Evolutionary conservation across 2,113 vertebrate species (phyloP), one percentile per base, ranked within the genome.

Genomic region (Hippocampus guttulatus): DNA sequence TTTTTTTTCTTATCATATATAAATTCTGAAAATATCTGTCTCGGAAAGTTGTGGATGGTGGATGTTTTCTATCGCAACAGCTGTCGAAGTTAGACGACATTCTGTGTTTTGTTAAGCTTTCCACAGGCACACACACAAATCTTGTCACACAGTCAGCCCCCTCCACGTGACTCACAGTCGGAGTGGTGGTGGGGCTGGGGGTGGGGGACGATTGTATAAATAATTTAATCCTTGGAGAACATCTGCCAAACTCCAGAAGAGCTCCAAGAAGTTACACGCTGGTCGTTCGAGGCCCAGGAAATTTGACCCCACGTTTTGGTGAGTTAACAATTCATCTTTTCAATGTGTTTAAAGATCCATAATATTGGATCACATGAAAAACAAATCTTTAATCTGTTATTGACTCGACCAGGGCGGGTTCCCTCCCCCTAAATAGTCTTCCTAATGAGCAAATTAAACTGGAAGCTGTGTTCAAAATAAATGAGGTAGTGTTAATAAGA

Each of bases 191-290:
- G 33, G 33, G 1, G 33, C 5, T 38, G 33, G 83, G 74, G 60
- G 63, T 61, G 38, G 21, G 40, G 25, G 15, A 33, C 67, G 65
- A 70, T 30, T 76, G 77, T 89, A 90, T 91, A 92, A 91, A 83
- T 73, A 57, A 67, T 41, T 66, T 57, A 55, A 64, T 69, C 62
- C 52, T 8, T 51, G 60, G 23, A 33, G 58, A 8, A 9, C 76
- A 38, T 65, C 69, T 70, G 70, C 62, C 69, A 80, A 81, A 89
- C 52, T 79, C 70, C 61, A 76, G 20, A 71, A 55, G 75, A 60
- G 71, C 62, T 41, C 67, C 54, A 40, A 9, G 51, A 66, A 62
- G 64, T 70, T 0, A 18, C 16, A 52, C 45, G 58, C 40, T 55
- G n/a, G 41, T 23, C 41, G 25, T 16, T 65, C 11, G 18, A 23